phyloP scores from a whole-genome alignment of 2,113 vertebrate genomes.

The Catagonus wagneri region DNA sequence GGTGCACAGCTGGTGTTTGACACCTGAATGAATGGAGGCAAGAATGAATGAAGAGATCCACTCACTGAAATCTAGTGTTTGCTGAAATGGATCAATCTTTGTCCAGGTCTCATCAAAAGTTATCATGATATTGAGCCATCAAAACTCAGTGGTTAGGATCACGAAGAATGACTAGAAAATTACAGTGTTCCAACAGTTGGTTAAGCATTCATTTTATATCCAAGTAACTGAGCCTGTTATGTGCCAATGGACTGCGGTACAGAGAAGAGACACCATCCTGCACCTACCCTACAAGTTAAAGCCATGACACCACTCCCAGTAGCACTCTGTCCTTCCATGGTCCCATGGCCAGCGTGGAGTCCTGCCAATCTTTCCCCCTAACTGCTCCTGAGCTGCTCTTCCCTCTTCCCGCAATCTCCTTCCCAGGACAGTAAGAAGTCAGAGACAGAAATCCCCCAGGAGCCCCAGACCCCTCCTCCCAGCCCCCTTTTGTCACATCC shows the following conservation, averaged over 20 bases:
- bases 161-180: slow-evolving; percentile 55
- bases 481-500: slow-evolving; percentile 89
- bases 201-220: slow-evolving; percentile 43
- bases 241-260: neutral
- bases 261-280: slow-evolving; percentile 15
- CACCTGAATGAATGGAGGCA: neutral
- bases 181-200: neutral
- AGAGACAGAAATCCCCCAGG: slow-evolving; percentile 87
- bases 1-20: slow-evolving; percentile 24
- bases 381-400: slow-evolving; percentile 65
- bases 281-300: neutral
- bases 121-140: slow-evolving; percentile 41
- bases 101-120: slow-evolving; percentile 45
- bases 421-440: slow-evolving; percentile 75
- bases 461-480: slow-evolving; percentile 85
- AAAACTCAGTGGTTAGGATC: slow-evolving; percentile 35
- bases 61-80: slow-evolving; percentile 7
- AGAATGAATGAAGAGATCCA: neutral
- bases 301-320: neutral
- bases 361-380: slow-evolving; percentile 17
- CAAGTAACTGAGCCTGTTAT: neutral
- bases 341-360: neutral
- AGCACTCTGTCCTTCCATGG: neutral
- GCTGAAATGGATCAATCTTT: slow-evolving; percentile 48
- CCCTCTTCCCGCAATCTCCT: slow-evolving; percentile 46